Evolutionary conservation across 2,113 vertebrate species (phyloP), one percentile per base, ranked within the genome.

Genomic region (Conger conger): DNA sequence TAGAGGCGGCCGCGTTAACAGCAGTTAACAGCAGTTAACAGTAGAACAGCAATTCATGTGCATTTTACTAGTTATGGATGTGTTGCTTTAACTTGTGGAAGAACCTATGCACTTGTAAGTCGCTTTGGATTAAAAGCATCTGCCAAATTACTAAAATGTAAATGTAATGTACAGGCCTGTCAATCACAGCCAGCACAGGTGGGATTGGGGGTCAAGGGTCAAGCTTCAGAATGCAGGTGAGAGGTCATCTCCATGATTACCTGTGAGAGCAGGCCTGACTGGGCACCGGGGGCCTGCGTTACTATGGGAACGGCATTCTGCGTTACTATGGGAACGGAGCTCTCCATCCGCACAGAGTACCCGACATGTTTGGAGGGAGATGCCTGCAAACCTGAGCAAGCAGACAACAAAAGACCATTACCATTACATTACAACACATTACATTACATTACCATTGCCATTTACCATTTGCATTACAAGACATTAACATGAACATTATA

Each of bases 241-340:
- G 33, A 30, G 76, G 76, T 8, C 50, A 17, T 33, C n/a, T 35
- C 80, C 53, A 36, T 17, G 80, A 15, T 60, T 97, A 99, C 98
- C 98, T 99, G 98, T 93, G 98, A 96, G 0, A 99, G 97, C 80
- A 99, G 97, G 85, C 98, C 96, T 63, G 97, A 96, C 90, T 98
- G 98, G 18, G 97, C 96, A 85, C 97, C 97, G 0, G 98, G 97
- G 88, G 98, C 97, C 90, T 99, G 98, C 33, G 98, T 99, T 93
- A 99, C 98, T 90, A 99, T 98, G 91, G 98, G 98, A 93, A 99
- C 97, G 0, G 98, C 97, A 0, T 98, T 99, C 90, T 99, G 98
- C 33, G 98, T 99, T 93, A 99, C 98, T 90, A 99, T 98, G 91
- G 98, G 98, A 93, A 99, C 97, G 0, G 98, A 97, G 0, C 98